Evolutionary conservation across 2,888 invertebrate species (phyloP).

Genomic region (Petrolisthes cinctipes): DNA sequence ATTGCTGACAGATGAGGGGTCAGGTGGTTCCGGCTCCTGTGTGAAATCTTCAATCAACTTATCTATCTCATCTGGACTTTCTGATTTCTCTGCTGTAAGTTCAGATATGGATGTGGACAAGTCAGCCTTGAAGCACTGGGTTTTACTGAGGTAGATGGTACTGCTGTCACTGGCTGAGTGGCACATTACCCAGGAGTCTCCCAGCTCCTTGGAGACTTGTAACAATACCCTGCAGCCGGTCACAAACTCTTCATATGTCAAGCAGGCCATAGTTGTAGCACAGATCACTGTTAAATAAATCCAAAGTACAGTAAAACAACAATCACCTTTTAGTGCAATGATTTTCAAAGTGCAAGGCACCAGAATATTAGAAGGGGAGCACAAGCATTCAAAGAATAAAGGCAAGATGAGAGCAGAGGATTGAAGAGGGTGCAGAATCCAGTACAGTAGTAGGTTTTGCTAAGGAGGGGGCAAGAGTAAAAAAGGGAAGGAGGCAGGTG

Average conservation of each 20-base stretch:
- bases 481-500: too few relatives aligned
- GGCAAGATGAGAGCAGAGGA: too few relatives aligned
- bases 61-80: not conserved
- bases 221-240: slow-evolving; percentile 37
- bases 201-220: slow-evolving; percentile 13
- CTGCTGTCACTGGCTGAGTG: slow-evolving; percentile 17
- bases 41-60: not conserved
- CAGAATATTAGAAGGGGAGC: too few relatives aligned
- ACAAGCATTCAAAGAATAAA: too few relatives aligned
- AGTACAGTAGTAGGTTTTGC: too few relatives aligned
- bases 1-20: slow-evolving; percentile 19
- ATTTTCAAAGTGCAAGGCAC: too few relatives aligned
- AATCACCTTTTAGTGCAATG: too few relatives aligned
- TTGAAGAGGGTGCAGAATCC: too few relatives aligned
- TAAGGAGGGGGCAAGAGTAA: too few relatives aligned
- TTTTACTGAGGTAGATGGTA: slow-evolving; percentile 28
- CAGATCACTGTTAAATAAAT: too few relatives aligned
- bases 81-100: not conserved
- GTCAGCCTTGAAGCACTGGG: not conserved
- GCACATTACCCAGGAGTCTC: slow-evolving; percentile 35
- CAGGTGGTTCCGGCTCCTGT: not conserved
- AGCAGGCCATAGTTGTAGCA: slow-evolving; percentile 6
- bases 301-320: too few relatives aligned
- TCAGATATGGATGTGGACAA: not conserved
- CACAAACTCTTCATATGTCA: slow-evolving; percentile 40